Base-by-base conservation (phyloP, 2,797 vertebrate species). In the Myotis pilosus region DNA sequence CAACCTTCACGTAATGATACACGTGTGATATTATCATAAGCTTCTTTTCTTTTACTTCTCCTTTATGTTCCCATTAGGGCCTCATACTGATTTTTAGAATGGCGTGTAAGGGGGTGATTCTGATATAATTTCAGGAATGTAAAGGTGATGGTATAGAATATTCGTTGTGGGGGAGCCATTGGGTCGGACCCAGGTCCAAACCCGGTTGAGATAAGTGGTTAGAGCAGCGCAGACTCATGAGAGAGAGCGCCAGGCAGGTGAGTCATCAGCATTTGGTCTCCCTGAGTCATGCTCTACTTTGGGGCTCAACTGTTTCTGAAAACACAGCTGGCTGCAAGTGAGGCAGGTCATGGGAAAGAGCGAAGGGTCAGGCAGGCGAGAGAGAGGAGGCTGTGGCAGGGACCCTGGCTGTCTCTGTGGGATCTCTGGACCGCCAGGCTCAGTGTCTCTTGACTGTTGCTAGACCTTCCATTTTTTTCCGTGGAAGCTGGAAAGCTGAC, bases 361-460 rank as follows among this genome's bases (percentile, higher is more conserved):
- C 3, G 64, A 66, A 60, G 30, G 25, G 60, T 74, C 15, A 28
- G 82, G 62, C 80, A 69, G 87, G 20, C 66, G 36, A 13, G 49
- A 60, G n/a, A 28, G 38, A 3, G 28, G 49, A 20, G 23, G 33
- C 3, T 1, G 17, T 0, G 44, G 12, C 19, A 19, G 53, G 22
- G 30, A 16, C 9, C 6, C 16, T 1, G 10, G 36, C 38, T 44
- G 41, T 47, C 44, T 20, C 4, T 0, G 1, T 2, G 3, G 71
- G 41, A 1, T 20, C 62, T 66, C 33, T 2, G 20, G 15, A 49
- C 22, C 25, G 13, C 30, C 2, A 36, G 33, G 4, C 28, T 38
- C 20, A 2, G 28, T 0, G 3, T n/a, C 20, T 19, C 16, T 10
- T 22, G 66, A 57, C n/a, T 0, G 2, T 57, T n/a, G 19, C 15